Evolutionary conservation across 1,140 invertebrate species (phyloP), one percentile per base, ranked within the genome.

Genomic region (Mycetomoellerius zeteki): DNA sequence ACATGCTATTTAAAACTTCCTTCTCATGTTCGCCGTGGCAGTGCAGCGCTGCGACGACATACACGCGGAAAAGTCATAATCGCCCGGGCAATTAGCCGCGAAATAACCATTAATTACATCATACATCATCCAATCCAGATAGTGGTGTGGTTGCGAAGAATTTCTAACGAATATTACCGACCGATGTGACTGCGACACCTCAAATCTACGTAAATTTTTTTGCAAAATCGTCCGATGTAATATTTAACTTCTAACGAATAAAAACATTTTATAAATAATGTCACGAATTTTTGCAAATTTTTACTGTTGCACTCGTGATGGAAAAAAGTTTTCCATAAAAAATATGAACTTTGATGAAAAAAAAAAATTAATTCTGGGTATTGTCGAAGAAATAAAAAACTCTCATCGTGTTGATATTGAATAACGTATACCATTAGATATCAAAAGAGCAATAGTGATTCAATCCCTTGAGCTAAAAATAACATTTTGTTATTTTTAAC

Each of bases 51-150:
- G 37, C 54, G 56, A 73, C 67, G 80, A 84, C 62, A 58, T 50
- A 43, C 37, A 52, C 37, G 54, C 10, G 67, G 54, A 75, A 84
- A 84, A 78, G 73, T 64, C 76, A 75, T 88, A 88, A 88, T 88
- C 85, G 78, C 58, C 10, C 58, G 58, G 27, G 58, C 75, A 86
- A 86, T 86, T 71, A 87, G 52, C n/a, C 87, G 84, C 52, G 43
- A 43, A 56, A 86, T 76, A 84, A 84, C 80, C 69, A 60, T 75
- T 84, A 84, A 84, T 84, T 84, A 75, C 69, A 71, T 75, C 54
- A 75, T 84, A 84, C 54, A 73, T 84, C 69, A 84, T 64, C 47
- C 50, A 37, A 65, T 80, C 16, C 37, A 78, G 76, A 86, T 86
- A 76, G 52, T 6, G 30, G 73, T 27, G 73, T 60, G 76, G 16